Conservation (phyloP, 2,113 vertebrate genomes). For the Bos javanicus region DNA sequence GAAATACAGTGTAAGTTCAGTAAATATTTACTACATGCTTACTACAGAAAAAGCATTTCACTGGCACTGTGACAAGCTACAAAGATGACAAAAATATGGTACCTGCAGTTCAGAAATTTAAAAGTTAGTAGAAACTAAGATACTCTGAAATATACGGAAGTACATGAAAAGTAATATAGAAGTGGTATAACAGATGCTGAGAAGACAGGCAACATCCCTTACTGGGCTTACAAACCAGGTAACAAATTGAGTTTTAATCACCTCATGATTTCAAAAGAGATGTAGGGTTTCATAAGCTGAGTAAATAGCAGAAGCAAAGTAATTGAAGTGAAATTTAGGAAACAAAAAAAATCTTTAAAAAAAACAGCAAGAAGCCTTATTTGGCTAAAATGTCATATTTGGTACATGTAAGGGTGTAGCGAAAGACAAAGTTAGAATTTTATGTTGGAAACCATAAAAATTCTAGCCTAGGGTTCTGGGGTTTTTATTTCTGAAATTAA, state of each 20-base stretch:
- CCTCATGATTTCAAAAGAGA: conserved; percentile 2
- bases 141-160: not conserved
- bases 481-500: not conserved
- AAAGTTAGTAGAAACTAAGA: conserved; percentile 25
- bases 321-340: not conserved
- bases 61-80: not conserved
- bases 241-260: not conserved
- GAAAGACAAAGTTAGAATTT: not conserved
- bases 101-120: not conserved
- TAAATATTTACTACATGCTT: not conserved
- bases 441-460: not conserved
- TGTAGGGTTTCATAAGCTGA: not conserved
- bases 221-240: not conserved
- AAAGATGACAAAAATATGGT: not conserved
- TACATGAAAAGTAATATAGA: not conserved
- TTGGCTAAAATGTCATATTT: not conserved
- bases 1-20: not conserved
- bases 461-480: not conserved
- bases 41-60: not conserved
- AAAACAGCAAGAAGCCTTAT: not conserved
- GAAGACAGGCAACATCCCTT: not conserved
- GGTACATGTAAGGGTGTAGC: not conserved
- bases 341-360: not conserved
- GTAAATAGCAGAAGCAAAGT: not conserved
- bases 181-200: not conserved